Percentiles rank a stretch among this genome's conserved stretches.
Evolutionary conservation across 2,888 invertebrate genomes (phyloP).

Genomic region (Amblyjoppa proteus): DNA sequence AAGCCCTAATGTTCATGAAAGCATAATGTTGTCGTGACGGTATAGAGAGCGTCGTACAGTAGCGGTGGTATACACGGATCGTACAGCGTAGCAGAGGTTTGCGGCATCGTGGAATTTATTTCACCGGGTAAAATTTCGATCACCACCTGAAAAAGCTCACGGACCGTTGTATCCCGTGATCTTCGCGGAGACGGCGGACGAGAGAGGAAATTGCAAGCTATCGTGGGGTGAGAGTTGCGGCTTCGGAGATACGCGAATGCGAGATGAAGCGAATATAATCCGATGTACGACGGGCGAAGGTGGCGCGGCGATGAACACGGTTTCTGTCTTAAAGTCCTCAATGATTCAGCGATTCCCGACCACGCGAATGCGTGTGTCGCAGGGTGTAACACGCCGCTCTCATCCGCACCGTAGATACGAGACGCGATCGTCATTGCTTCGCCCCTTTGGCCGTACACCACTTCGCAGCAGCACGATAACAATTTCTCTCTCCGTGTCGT

Average conservation of each 20-base stretch:
- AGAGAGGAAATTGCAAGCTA: conserved; percentile 15
- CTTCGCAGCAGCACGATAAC: conserved; percentile 11
- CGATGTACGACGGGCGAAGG: conserved; percentile 71
- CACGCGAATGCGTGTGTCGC: conserved; percentile 73
- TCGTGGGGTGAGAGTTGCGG: conserved; percentile 20
- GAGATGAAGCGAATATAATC: conserved; percentile 76
- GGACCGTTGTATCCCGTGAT: conserved; percentile 6
- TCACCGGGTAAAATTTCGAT: conserved; percentile 66
- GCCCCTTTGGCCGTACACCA: neutral
- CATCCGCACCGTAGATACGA: conserved; percentile 23
- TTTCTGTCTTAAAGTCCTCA: conserved; percentile 81
- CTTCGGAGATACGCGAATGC: conserved; percentile 44
- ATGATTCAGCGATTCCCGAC: conserved; percentile 78
- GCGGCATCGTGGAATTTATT: conserved; percentile 68
- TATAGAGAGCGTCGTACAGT: conserved; percentile 37
- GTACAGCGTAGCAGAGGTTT: conserved; percentile 34
- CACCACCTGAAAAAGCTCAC: conserved; percentile 15
- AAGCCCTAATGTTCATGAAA: conserved; percentile 73
- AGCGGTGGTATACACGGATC: neutral
- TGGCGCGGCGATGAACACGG: conserved; percentile 76
- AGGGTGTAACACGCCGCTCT: conserved; percentile 56
- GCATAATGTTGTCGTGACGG: conserved; percentile 71
- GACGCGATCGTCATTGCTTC: conserved; percentile 31
- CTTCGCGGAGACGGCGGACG: neutral
- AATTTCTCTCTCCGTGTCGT: conserved; percentile 41